Evolutionary conservation across 2,113 vertebrate species (phyloP).

Genomic region (Scomber scombrus): DNA sequence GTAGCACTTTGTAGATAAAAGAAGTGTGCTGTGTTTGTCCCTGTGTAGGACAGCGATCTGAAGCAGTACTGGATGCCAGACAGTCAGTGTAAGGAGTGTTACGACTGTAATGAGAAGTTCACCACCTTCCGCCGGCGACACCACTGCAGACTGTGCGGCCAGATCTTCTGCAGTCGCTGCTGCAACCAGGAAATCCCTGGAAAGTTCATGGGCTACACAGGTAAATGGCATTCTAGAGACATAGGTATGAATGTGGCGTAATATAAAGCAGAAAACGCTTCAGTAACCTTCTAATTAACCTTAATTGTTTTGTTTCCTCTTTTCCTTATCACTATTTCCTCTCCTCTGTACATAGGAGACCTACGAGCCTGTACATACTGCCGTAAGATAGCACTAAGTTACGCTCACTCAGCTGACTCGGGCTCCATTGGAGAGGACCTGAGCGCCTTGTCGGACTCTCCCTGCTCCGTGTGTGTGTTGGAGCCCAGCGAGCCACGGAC

Average conservation of each 20-base stretch:
- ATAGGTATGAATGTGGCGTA: background rate
- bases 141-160: constrained; percentile 96
- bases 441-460: constrained; percentile 91
- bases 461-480: constrained; percentile 88
- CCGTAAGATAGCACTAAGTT: constrained; percentile 96
- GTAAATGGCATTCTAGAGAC: constrained; percentile 70
- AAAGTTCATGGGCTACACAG: constrained; percentile 99
- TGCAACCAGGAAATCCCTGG: constrained; percentile 99
- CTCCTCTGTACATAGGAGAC: constrained; percentile 86
- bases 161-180: constrained; percentile 99
- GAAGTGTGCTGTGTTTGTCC: background rate
- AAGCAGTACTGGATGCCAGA: constrained; percentile 99
- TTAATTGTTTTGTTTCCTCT: background rate
- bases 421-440: constrained; percentile 95
- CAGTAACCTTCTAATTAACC: background rate
- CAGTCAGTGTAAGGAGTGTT: constrained; percentile 98
- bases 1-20: background rate
- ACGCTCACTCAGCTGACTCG: constrained; percentile 95
- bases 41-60: constrained; percentile 93
- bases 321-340: background rate
- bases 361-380: constrained; percentile 97
- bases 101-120: constrained; percentile 98
- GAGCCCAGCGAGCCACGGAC: constrained; percentile 95
- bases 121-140: constrained; percentile 97
- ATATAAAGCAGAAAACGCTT: background rate